Conservation (phyloP, 2,888 invertebrate genomes). For the Torymus tubicola region DNA sequence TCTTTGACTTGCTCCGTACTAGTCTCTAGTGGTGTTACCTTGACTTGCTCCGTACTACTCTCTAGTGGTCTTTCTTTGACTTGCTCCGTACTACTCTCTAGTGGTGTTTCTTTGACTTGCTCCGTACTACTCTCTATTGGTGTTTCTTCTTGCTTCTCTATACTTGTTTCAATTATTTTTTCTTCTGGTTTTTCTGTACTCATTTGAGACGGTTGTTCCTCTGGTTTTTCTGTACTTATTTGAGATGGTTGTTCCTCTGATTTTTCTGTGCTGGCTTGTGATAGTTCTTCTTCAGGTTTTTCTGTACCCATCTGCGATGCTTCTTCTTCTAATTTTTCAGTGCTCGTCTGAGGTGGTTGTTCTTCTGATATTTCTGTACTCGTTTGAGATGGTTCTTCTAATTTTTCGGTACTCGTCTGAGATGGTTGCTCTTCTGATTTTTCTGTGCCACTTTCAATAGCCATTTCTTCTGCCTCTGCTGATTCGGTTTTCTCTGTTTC, state of each 20-base stretch:
- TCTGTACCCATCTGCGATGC: slow-evolving; percentile 15
- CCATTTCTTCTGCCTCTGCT: background rate
- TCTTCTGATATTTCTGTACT: slow-evolving; percentile 40
- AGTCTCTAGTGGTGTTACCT: no score
- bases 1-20: no score
- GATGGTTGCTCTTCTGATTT: slow-evolving; percentile 35
- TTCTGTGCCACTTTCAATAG: slow-evolving; percentile 49
- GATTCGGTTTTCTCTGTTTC: slow-evolving; percentile 41
- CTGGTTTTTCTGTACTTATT: slow-evolving; percentile 37
- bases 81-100: no score
- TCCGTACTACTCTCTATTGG: no score
- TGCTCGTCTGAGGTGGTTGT: slow-evolving; percentile 47
- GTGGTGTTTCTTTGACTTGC: no score
- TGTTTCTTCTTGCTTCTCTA: no score
- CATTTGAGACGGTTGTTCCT: slow-evolving; percentile 47
- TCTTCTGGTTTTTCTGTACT: slow-evolving; percentile 41
- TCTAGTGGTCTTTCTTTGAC: no score
- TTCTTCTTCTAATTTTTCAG: slow-evolving; percentile 36
- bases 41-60: no score
- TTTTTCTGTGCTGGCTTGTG: slow-evolving; percentile 52
- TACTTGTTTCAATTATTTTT: background rate
- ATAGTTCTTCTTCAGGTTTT: slow-evolving; percentile 34
- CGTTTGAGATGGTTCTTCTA: background rate
- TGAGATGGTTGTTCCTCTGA: background rate
- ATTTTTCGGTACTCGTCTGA: slow-evolving; percentile 51